Percentiles rank a stretch among this genome's conserved stretches.
These are phyloP conservation scores for Triplophysa dalaica DNA, from an alignment of 2,113 vertebrate genomes.

Conservation along the genomic window DNA sequence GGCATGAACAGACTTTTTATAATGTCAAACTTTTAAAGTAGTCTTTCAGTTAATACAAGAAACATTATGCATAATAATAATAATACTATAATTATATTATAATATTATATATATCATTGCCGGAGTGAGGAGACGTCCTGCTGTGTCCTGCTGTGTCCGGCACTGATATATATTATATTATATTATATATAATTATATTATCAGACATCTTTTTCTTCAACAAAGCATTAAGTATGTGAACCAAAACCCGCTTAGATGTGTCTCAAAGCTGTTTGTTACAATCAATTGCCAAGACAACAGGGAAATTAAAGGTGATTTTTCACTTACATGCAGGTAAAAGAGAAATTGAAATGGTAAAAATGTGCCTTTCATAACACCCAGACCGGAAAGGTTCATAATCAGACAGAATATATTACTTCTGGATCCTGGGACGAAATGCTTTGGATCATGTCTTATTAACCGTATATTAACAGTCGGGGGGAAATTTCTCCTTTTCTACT, in stretches of 20 bases:
- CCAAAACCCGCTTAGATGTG: background rate
- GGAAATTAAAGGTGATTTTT: background rate
- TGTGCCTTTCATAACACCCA: constrained; percentile 5
- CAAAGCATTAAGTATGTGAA: background rate
- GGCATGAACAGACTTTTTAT: no score
- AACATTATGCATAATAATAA: no score
- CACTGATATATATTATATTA: no score
- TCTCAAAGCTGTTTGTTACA: background rate
- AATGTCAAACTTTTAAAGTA: no score
- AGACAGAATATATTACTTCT: background rate
- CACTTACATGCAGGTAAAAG: background rate
- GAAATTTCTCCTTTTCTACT: constrained; percentile 10
- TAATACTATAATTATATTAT: no score
- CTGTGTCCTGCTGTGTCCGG: no score
- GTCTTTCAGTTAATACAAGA: no score
- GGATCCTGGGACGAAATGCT: constrained; percentile 1
- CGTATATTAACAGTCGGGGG: constrained; percentile 17
- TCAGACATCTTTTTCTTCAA: no score
- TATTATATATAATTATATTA: no score
- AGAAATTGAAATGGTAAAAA: background rate
- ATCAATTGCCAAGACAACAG: background rate
- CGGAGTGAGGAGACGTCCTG: no score
- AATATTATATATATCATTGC: no score
- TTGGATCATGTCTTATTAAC: constrained; percentile 32
- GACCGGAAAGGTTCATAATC: constrained; percentile 7